Evolutionary conservation across 2,888 invertebrate species (phyloP), one percentile per base, ranked within the genome.

Genomic region (Xestia ashworthii): DNA sequence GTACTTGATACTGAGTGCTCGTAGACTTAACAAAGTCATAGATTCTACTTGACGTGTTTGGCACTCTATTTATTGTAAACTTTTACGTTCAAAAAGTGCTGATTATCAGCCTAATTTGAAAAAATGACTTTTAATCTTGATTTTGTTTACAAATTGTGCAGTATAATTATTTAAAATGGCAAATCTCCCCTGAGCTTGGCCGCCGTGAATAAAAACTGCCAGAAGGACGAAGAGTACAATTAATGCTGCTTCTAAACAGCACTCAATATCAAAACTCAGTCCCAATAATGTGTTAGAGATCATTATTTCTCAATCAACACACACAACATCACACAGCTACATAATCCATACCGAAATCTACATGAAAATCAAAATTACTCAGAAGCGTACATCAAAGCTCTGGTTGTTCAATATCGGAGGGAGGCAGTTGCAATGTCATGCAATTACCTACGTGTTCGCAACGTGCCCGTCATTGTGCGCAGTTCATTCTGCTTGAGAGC

Each of bases 371-470:
- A 71, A 68, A 74, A 82, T 82, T 70, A 82, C 72, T 85, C 53
- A n/a, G 48, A 74, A 78, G 50, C 55, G 38, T 71, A 64, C 46
- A 76, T 67, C 62, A 69, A 75, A 65, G 71, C 53, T 70, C 55
- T 73, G 78, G 65, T 77, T 80, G 74, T 73, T 83, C 65, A 76
- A 85, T 83, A 86, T 74, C 62, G 69, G 68, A 76, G 87, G 80
- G 76, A 69, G 67, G 65, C 78, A 83, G 77, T 79, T 88, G 87
- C 87, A 79, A 76, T 84, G 87, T 88, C 87, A 88, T 88, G 87
- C 88, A 85, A 88, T 88, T 88, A 88, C 87, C 84, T 78, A 71
- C 82, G 87, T 76, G 67, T 80, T 85, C 55, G 16, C 25, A 58
- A 80, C 69, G 16, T 79, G 85, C 85, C 60, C 78, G 88, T 88